phyloP scores from a whole-genome alignment of 2,797 vertebrate genomes.

The Chiloscyllium punctatum region DNA sequence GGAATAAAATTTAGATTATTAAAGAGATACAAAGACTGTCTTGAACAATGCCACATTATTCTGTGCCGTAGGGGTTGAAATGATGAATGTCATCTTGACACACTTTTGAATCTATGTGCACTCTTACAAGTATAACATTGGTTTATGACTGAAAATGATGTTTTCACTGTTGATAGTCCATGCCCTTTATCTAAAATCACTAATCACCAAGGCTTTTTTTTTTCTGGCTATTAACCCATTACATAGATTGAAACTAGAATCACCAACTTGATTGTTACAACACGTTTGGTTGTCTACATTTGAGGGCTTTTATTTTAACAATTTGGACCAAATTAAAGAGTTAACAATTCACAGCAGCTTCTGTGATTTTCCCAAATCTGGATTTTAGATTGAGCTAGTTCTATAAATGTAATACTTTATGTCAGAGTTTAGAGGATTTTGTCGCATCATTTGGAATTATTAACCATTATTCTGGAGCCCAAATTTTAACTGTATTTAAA shows the following conservation, averaged over 20 bases:
- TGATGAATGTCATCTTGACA: not conserved
- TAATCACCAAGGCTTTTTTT: not conserved
- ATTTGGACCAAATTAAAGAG: not conserved
- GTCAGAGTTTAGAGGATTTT: not conserved
- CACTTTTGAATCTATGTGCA: not conserved
- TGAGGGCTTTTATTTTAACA: not conserved
- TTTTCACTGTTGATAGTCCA: not conserved
- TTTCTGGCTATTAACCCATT: not conserved
- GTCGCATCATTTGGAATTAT: not conserved
- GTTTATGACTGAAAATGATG: not conserved
- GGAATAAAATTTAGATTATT: constrained; percentile 44
- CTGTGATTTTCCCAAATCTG: not conserved
- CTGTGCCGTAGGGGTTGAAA: not conserved
- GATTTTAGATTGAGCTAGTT: not conserved
- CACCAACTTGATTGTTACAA: not conserved
- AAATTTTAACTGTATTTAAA: not conserved
- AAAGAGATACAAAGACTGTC: not conserved
- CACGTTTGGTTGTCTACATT: not conserved
- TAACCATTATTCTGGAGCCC: not conserved
- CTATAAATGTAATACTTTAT: not conserved
- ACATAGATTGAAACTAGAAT: not conserved
- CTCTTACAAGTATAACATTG: not conserved
- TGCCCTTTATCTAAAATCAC: not conserved
- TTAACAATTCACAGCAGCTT: not conserved
- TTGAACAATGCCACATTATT: not conserved